Percentiles rank a stretch among this genome's conserved stretches.
Conservation (phyloP, 2,113 vertebrate species). For the Pangasianodon hypophthalmus region DNA sequence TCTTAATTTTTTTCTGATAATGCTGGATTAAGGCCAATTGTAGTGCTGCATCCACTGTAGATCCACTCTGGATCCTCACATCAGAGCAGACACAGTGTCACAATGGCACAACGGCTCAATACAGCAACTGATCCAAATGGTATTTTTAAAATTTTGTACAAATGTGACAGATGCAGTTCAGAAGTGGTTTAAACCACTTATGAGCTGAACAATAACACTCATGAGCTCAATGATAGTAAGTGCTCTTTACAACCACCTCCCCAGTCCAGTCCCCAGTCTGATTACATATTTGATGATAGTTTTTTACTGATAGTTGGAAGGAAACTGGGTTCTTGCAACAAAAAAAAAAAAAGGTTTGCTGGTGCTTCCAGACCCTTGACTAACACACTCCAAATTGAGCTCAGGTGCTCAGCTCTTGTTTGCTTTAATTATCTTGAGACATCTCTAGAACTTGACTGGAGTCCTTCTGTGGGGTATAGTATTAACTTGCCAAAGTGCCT, state of each 20-base stretch:
- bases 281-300: no score
- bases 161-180: not conserved
- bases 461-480: not conserved
- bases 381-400: not conserved
- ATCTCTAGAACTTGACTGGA: not conserved
- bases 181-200: not conserved
- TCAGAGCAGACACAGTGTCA: not conserved
- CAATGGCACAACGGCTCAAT: not conserved
- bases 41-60: not conserved
- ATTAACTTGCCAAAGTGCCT: not conserved
- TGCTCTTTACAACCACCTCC: not conserved
- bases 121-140: not conserved
- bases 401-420: not conserved
- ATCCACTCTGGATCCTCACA: not conserved
- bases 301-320: no score
- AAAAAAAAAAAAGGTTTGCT: not conserved
- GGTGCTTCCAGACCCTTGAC: not conserved
- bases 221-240: not conserved
- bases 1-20: not conserved
- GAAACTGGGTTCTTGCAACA: not conserved
- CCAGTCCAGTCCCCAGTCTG: not conserved
- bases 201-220: not conserved
- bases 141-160: not conserved
- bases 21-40: not conserved
- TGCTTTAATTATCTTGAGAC: not conserved